Evolutionary conservation across 2,888 invertebrate genomes (phyloP), one percentile per base, ranked within the genome.

Genomic region (Allygus modestus): DNA sequence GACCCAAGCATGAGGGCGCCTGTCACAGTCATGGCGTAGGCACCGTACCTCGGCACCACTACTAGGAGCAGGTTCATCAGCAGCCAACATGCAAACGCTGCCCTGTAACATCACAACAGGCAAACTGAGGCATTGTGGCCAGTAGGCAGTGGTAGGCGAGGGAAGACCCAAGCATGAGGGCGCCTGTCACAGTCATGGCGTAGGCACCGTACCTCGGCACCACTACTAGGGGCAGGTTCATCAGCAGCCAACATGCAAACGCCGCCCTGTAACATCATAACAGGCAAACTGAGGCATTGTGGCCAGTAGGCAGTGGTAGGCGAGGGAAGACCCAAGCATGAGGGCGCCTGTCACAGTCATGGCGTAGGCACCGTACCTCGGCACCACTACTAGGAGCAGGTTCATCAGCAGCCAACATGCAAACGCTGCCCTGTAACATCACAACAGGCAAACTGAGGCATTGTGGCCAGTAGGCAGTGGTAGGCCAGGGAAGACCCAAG

Each of bases 201-300:
- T 97, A 96, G 11, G 97, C 98, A 31, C 98, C 98, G 89, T 98
- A 98, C 20, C 98, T 93, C 0, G 99, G 98, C 31, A 98, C 98
- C 84, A 97, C 97, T 86, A 97, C 94, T 84, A 99, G 92, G 88
- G 98, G 92, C 41, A 98, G 92, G 91, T 98, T 98, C 95, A 97
- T 97, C 88, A 98, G 91, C 87, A 97, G 90, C 99, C 99, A 99
- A 28, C 96, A 93, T 17, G 97, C 96, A 89, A 99, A 94, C 9
- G 98, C 95, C 58, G 97, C 94, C 97, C 97, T 97, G 92, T 84
- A 93, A 92, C 28, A 85, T 28, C 28, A 28, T 20, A n/a, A 51
- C 11, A 11, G 11, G 37, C 96, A 9, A 97, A 94, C 84, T 99
- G 91, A 0, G 97, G 96, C 4, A 94, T 93, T 88, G 95, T 94